Conservation (phyloP, 2,888 invertebrate species). For the Leptothorax acervorum region DNA sequence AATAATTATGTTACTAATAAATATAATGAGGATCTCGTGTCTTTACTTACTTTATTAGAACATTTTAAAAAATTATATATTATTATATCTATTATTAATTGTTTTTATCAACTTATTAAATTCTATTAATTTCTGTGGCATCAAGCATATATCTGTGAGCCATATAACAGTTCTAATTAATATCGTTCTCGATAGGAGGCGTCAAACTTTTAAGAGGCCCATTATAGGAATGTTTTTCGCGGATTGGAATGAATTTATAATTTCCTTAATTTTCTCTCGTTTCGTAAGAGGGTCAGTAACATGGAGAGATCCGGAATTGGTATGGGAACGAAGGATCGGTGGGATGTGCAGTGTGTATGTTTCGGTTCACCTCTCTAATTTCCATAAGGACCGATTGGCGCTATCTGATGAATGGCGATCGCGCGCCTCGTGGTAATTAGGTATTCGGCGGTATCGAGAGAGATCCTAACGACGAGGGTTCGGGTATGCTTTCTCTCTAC, state of each 20-base stretch:
- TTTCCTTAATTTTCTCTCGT: constrained; percentile 6
- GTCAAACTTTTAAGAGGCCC: constrained; percentile 4
- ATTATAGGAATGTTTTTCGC: background rate
- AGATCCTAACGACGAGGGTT: constrained; percentile 47
- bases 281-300: constrained; percentile 21
- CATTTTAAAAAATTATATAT: background rate
- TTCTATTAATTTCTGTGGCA: background rate
- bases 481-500: constrained; percentile 4
- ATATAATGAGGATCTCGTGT: background rate
- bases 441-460: constrained; percentile 59
- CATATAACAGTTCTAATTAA: background rate
- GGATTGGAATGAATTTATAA: constrained; percentile 33
- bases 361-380: constrained; percentile 59
- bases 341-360: constrained; percentile 42
- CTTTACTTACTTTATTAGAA: background rate
- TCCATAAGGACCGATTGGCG: constrained; percentile 60
- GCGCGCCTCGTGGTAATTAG: constrained; percentile 63
- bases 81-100: background rate
- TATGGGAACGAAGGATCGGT: constrained; percentile 32
- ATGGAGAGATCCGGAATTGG: constrained; percentile 31
- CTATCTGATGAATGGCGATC: constrained; percentile 55
- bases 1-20: background rate
- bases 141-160: background rate
- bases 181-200: constrained; percentile 4
- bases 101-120: constrained; percentile 25